Evolutionary conservation across 1,140 invertebrate species (phyloP).

Genomic region (Contarinia nasturtii): DNA sequence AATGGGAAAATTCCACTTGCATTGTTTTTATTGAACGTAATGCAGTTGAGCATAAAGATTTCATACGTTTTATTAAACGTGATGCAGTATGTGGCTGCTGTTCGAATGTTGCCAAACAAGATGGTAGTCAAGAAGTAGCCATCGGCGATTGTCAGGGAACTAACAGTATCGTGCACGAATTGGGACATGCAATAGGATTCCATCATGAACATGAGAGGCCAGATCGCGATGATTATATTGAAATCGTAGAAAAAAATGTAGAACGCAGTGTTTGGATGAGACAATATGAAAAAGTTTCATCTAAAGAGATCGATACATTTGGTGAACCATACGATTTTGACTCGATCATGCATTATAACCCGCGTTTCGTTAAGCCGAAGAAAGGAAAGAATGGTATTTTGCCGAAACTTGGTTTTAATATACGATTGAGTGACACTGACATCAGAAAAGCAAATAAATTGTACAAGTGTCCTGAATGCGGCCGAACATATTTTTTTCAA

Average conservation of each 20-base stretch:
- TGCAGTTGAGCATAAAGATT: conserved; percentile 73
- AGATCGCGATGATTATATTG: conserved; percentile 83
- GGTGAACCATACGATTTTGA: conserved; percentile 86
- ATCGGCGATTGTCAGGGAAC: conserved; percentile 99
- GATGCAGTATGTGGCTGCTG: conserved; percentile 78
- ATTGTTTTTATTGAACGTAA: conserved; percentile 89
- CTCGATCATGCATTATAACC: conserved; percentile 97
- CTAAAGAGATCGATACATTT: conserved; percentile 89
- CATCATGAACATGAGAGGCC: conserved; percentile 97
- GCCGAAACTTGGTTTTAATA: conserved; percentile 84
- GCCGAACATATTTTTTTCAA: conserved; percentile 59
- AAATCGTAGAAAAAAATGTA: conserved; percentile 90
- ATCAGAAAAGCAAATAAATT: conserved; percentile 90
- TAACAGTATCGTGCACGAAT: conserved; percentile 95
- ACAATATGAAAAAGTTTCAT: conserved; percentile 92
- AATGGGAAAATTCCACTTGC: conserved; percentile 98
- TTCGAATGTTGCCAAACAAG: conserved; percentile 92
- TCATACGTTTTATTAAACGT: conserved; percentile 91
- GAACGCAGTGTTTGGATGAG: conserved; percentile 93
- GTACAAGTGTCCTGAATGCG: conserved; percentile 60
- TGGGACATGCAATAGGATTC: conserved; percentile 96
- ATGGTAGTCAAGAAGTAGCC: conserved; percentile 90
- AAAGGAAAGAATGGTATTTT: conserved; percentile 54
- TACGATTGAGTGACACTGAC: conserved; percentile 78
- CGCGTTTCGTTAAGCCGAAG: conserved; percentile 86